Percentiles rank a stretch among this genome's conserved stretches.
These are phyloP conservation scores for Leptinotarsa peninsularis DNA, from an alignment of 2,888 invertebrate species.

Conservation along the genomic window DNA sequence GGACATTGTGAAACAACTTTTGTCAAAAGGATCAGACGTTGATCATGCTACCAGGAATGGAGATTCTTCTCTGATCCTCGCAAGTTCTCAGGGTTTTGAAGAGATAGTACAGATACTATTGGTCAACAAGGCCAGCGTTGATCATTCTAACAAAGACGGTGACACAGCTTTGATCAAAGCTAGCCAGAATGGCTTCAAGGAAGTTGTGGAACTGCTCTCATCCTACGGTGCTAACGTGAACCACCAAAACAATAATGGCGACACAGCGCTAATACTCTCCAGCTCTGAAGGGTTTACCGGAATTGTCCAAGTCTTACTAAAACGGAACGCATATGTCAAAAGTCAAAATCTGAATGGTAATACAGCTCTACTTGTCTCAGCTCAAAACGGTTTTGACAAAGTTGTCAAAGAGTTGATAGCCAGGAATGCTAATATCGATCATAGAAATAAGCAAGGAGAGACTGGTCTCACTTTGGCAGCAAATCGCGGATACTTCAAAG, in stretches of 20 bases:
- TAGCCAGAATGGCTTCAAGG: slow-evolving; percentile 21
- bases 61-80: slow-evolving; percentile 12
- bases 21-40: not conserved
- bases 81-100: not conserved
- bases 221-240: slow-evolving; percentile 16
- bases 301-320: slow-evolving; percentile 1
- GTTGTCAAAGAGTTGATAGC: slow-evolving; percentile 12
- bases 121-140: not conserved
- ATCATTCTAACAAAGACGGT: not conserved
- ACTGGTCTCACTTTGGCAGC: slow-evolving; percentile 1
- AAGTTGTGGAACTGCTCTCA: slow-evolving; percentile 7
- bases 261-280: slow-evolving; percentile 12
- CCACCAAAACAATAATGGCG: slow-evolving; percentile 21
- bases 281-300: slow-evolving; percentile 13
- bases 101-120: slow-evolving; percentile 9
- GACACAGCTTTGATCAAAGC: slow-evolving; percentile 20
- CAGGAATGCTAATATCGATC: not conserved
- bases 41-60: not conserved
- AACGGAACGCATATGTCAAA: not conserved
- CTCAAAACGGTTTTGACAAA: slow-evolving; percentile 18
- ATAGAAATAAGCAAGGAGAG: slow-evolving; percentile 15
- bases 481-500: slow-evolving; percentile 1
- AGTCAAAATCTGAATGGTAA: slow-evolving; percentile 5
- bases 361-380: slow-evolving; percentile 10
- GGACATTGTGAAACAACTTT: slow-evolving; percentile 7